phyloP scores from a whole-genome alignment of 1,140 invertebrate species.

The Whitmania pigra region DNA sequence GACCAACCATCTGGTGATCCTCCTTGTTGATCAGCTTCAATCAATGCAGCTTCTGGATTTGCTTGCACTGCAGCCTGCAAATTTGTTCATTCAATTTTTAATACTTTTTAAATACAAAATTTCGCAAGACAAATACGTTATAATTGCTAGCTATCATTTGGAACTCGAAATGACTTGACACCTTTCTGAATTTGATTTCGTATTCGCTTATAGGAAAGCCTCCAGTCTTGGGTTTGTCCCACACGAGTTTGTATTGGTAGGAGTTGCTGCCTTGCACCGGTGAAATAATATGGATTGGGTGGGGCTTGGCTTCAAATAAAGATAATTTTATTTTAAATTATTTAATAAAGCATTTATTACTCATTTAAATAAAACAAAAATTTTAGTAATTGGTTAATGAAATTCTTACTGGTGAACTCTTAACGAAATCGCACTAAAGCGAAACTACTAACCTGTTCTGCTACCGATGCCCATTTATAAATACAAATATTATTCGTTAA shows the following conservation, averaged over 20 bases:
- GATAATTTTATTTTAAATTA: neutral
- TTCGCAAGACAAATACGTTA: neutral
- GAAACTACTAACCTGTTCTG: no score
- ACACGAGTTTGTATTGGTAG: slow-evolving; percentile 20
- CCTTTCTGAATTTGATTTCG: slow-evolving; percentile 20
- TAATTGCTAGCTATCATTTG: neutral
- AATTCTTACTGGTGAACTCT: no score
- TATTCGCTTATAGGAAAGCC: slow-evolving; percentile 22
- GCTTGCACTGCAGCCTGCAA: neutral
- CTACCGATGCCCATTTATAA: no score
- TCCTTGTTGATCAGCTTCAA: neutral
- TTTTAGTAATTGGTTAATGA: no score
- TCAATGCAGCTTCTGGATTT: neutral
- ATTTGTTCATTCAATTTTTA: neutral
- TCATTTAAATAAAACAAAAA: no score
- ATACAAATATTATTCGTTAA: no score
- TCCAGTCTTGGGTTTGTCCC: slow-evolving; percentile 23
- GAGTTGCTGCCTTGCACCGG: slow-evolving; percentile 3
- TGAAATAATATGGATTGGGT: slow-evolving; percentile 16
- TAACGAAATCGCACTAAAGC: no score
- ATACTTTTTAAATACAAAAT: neutral
- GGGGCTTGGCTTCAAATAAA: slow-evolving; percentile 13
- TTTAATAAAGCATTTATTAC: neutral
- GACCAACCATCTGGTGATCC: slow-evolving; percentile 13
- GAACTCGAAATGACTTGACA: neutral